Conservation (phyloP, 35 echinoderm and acorn worm species). For the Amphiura filiformis region DNA sequence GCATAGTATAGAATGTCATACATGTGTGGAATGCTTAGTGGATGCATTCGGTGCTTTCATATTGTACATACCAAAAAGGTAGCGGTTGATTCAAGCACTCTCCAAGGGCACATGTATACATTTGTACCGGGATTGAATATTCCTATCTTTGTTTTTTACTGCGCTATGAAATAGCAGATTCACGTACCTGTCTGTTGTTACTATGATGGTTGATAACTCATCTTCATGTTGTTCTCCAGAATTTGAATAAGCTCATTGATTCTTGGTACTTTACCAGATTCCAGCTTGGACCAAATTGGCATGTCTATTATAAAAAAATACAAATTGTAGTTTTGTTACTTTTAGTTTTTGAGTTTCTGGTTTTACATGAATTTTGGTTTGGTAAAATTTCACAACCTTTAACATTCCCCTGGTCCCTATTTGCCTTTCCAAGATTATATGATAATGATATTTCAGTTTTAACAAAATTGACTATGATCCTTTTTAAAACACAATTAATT, state of each 20-base stretch:
- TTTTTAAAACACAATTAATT: too few relatives aligned
- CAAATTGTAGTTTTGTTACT: not conserved
- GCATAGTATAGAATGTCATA: too few relatives aligned
- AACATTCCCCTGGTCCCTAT: too few relatives aligned
- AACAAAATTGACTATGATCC: too few relatives aligned
- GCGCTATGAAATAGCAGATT: not conserved
- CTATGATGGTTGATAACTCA: conserved; percentile 48
- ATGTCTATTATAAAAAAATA: conserved; percentile 58
- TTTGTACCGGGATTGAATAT: not conserved
- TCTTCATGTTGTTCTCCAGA: conserved; percentile 89
- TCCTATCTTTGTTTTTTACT: not conserved
- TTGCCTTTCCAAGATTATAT: too few relatives aligned
- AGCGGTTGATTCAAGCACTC: not conserved
- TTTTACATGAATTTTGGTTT: not conserved
- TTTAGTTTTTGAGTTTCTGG: not conserved
- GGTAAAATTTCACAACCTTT: too few relatives aligned
- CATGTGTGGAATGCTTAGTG: too few relatives aligned
- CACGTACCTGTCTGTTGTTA: not conserved
- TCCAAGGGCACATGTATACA: too few relatives aligned
- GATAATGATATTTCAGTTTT: too few relatives aligned
- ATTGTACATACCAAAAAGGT: not conserved
- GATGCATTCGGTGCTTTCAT: not conserved
- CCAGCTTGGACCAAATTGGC: conserved; percentile 95
- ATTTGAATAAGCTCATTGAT: conserved; percentile 84
- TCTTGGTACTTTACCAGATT: conserved; percentile 90